Conservation (phyloP, 2,113 vertebrate species). For the Cebus imitator region DNA sequence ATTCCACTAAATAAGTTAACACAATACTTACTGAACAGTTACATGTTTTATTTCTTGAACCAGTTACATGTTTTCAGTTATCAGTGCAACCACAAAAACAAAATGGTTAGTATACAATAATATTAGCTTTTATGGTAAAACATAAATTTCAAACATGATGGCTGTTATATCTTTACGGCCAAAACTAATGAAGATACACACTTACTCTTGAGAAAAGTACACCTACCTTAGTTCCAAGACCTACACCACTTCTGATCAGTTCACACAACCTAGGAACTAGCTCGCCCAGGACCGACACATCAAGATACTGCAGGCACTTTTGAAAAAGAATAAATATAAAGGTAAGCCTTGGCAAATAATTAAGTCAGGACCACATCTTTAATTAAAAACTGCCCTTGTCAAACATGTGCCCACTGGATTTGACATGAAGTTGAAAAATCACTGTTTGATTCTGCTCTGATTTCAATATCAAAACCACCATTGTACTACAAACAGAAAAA, state of each 20-base stretch:
- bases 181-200: background rate
- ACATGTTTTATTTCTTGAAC: conserved; percentile 24
- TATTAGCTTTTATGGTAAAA: background rate
- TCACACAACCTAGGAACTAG: conserved; percentile 96
- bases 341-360: conserved; percentile 12
- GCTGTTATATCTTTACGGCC: background rate
- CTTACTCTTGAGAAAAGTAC: conserved; percentile 6
- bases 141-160: background rate
- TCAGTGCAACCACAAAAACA: conserved; percentile 20
- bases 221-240: conserved; percentile 96
- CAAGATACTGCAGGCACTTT: conserved; percentile 97
- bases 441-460: conserved; percentile 37
- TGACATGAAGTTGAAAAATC: conserved; percentile 20
- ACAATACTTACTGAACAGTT: background rate
- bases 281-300: conserved; percentile 93
- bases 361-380: background rate
- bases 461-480: conserved; percentile 38
- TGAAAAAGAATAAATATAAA: conserved; percentile 52
- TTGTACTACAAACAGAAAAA: conserved; percentile 21
- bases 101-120: conserved; percentile 16
- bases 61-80: conserved; percentile 21
- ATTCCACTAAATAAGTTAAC: background rate
- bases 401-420: conserved; percentile 1
- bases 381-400: background rate
- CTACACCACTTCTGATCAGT: conserved; percentile 95